Evolutionary conservation across 2,888 invertebrate species (phyloP), one percentile per base, ranked within the genome.

Genomic region (Morpho helenor): DNA sequence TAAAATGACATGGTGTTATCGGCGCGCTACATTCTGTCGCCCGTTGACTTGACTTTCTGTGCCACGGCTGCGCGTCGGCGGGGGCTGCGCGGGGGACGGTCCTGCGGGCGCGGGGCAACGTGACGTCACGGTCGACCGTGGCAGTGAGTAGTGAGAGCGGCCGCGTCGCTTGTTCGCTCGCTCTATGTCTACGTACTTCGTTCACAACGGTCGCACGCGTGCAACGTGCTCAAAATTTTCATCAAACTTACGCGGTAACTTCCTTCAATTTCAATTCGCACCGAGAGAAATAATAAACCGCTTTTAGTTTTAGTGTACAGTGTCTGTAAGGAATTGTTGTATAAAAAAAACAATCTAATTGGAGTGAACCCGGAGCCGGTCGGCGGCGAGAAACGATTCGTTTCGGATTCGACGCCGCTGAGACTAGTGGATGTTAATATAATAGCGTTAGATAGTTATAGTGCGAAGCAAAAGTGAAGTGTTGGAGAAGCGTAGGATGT

Each of bases 121-220:
- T 87, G 89, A 89, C 90, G 89, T 88, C 89, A 88, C 85, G 76
- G 70, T 75, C 88, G 90, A 88, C 90, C 91, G 88, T 90, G 91
- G 88, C 90, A 89, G 89, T 90, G 86, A 85, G 88, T 87, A 89
- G 88, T 90, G 86, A 85, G 87, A 87, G 87, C 86, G 83, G 80
- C 80, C 84, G 84, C 85, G 82, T 76, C 82, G 77, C 69, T 75
- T 76, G 85, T 77, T 87, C 80, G 86, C 84, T 74, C 68, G 74
- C 71, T 82, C 80, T 79, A 82, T 75, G 83, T 87, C 80, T 79
- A 82, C 75, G 83, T 87, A 86, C 85, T 88, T 78, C 82, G 86
- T 72, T 78, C 85, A 77, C 83, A 87, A 82, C 87, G 82, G 87
- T 86, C 89, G 89, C 84, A 83, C 82, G 80, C 82, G 83, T 78